Evolutionary conservation across 2,113 vertebrate species (phyloP).

Genomic region (Salvelinus fontinalis): DNA sequence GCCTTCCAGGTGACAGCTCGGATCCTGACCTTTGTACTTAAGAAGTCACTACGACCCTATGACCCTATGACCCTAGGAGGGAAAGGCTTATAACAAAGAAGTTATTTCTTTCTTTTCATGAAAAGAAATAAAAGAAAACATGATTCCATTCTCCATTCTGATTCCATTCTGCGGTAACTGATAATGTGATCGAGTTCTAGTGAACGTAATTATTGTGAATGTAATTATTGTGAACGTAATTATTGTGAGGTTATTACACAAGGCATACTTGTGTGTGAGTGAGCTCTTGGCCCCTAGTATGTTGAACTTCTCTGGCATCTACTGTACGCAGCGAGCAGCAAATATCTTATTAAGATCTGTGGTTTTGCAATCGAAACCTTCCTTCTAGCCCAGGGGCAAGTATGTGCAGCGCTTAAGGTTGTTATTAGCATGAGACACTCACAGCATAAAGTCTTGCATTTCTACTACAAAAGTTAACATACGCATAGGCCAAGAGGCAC

Average conservation of each 20-base stretch:
- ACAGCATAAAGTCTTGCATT: neutral
- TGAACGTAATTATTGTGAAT: neutral
- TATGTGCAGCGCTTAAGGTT: slow-evolving; percentile 47
- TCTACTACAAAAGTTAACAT: neutral
- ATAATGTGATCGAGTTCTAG: neutral
- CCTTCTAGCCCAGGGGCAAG: slow-evolving; percentile 55
- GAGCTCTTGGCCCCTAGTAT: slow-evolving; percentile 28
- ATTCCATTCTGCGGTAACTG: neutral
- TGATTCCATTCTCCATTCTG: neutral
- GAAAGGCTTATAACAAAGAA: neutral
- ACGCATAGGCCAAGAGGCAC: neutral
- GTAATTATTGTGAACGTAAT: neutral
- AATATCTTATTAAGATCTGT: slow-evolving; percentile 46
- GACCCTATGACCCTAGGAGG: neutral
- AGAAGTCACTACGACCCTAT: neutral
- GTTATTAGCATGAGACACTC: neutral
- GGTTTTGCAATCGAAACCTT: slow-evolving; percentile 75
- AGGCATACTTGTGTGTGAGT: neutral
- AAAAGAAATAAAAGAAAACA: neutral
- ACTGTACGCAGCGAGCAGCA: slow-evolving; percentile 4
- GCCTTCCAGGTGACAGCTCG: slow-evolving; percentile 11
- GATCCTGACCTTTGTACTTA: slow-evolving; percentile 22
- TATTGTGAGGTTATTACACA: neutral
- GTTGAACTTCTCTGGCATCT: slow-evolving; percentile 24
- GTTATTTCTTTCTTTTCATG: neutral